Percentiles rank a stretch among this genome's conserved stretches.
phyloP scores from a whole-genome alignment of 1,140 invertebrate genomes.

The Hypothenemus hampei region DNA sequence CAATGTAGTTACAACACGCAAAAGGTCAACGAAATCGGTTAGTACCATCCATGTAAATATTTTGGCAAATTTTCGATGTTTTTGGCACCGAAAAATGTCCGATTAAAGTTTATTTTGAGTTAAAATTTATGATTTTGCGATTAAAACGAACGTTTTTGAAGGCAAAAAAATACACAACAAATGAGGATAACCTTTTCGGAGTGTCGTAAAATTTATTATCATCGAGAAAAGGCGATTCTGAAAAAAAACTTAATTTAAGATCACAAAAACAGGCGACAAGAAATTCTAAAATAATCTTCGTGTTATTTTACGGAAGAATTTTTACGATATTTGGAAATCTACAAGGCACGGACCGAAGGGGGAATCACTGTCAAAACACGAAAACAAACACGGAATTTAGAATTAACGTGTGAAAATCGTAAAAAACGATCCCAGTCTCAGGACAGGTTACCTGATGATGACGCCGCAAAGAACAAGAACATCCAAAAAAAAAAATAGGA shows the following conservation, averaged over 20 bases:
- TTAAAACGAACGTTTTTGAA: neutral
- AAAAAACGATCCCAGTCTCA: no score
- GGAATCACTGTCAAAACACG: conserved; percentile 8
- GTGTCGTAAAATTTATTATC: neutral
- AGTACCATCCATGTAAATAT: no score
- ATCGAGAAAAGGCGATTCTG: neutral
- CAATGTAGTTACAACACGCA: neutral
- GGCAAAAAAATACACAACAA: neutral
- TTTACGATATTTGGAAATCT: conserved; percentile 23
- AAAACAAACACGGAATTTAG: conserved; percentile 14
- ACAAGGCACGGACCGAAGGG: conserved; percentile 7
- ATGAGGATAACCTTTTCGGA: neutral
- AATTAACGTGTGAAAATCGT: conserved; percentile 18
- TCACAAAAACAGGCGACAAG: neutral
- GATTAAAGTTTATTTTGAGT: neutral
- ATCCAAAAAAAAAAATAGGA: no score
- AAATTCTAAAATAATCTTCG: conserved; percentile 5
- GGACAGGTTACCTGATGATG: no score
- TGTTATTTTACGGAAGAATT: no score
- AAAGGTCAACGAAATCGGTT: no score
- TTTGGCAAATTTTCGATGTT: no score
- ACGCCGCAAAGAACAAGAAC: no score
- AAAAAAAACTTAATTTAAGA: neutral
- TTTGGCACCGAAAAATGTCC: neutral
- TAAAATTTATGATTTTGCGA: neutral